Percentiles rank a stretch among this genome's conserved stretches.
These are phyloP conservation scores for Salticus scenicus DNA, from an alignment of 2,888 invertebrate genomes.

Conservation along the genomic window DNA sequence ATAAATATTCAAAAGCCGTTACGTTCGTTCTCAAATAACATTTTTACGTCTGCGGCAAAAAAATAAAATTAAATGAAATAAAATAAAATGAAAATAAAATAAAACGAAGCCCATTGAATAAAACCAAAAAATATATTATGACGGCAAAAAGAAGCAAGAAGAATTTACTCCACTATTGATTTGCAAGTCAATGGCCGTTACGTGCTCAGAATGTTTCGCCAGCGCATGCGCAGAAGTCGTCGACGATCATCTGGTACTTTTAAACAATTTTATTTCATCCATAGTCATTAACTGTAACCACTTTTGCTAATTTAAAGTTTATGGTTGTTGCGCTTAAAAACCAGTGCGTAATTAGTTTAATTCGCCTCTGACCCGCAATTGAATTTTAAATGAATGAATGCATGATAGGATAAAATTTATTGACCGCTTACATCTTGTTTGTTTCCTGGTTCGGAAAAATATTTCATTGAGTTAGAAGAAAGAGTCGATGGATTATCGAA, in stretches of 20 bases:
- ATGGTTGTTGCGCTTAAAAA: constrained; percentile 65
- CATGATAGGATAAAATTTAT: constrained; percentile 63
- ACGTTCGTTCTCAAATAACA: constrained; percentile 39
- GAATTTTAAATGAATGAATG: constrained; percentile 69
- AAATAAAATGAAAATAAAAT: constrained; percentile 1
- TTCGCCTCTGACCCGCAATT: constrained; percentile 66
- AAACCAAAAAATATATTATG: constrained; percentile 33
- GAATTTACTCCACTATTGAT: constrained; percentile 63
- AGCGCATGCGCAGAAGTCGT: constrained; percentile 40
- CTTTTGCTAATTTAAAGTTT: constrained; percentile 70
- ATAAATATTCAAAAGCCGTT: constrained; percentile 48
- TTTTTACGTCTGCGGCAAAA: constrained; percentile 35
- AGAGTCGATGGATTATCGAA: constrained; percentile 59
- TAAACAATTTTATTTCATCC: constrained; percentile 69
- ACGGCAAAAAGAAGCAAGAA: constrained; percentile 40
- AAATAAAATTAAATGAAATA: constrained; percentile 25
- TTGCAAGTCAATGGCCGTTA: constrained; percentile 68
- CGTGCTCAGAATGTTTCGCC: constrained; percentile 48
- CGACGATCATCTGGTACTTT: constrained; percentile 49
- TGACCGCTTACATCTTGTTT: constrained; percentile 46
- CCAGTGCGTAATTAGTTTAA: constrained; percentile 62
- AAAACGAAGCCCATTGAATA: constrained; percentile 8
- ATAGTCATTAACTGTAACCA: constrained; percentile 67
- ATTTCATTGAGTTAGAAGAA: constrained; percentile 60
- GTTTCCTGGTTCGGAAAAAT: constrained; percentile 56